Conservation (phyloP, 2,113 vertebrate genomes). For the Macroglossus sobrinus region DNA sequence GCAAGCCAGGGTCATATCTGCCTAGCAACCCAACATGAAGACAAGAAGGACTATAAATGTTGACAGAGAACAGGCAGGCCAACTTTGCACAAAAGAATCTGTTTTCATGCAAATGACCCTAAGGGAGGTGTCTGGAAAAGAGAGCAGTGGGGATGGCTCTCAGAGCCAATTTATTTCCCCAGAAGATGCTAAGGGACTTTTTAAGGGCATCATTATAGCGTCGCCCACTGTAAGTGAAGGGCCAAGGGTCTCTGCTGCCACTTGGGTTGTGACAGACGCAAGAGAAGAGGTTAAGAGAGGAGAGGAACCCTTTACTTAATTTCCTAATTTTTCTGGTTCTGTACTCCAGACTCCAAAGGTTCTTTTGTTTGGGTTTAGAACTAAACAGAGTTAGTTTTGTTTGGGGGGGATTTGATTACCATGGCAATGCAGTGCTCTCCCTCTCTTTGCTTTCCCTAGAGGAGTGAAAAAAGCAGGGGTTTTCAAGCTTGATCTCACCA, state of each 20-base stretch:
- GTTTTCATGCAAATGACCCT: constrained; percentile 71
- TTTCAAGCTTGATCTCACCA: not conserved
- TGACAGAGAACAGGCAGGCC: constrained; percentile 57
- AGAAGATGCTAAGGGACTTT: not conserved
- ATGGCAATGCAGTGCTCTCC: constrained; percentile 25
- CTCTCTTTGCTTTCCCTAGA: not conserved
- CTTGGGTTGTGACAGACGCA: not conserved
- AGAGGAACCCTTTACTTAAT: not conserved
- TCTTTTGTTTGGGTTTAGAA: constrained; percentile 57
- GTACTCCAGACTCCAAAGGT: constrained; percentile 33
- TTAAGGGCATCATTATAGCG: not conserved
- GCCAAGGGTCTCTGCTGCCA: not conserved
- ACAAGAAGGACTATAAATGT: constrained; percentile 49
- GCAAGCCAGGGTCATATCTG: constrained; percentile 72
- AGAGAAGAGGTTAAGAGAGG: not conserved
- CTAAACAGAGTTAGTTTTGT: constrained; percentile 65
- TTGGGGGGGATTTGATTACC: constrained; percentile 38
- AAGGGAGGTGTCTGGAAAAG: constrained; percentile 23
- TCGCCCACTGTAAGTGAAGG: not conserved
- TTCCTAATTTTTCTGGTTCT: constrained; percentile 47
- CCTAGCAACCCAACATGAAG: constrained; percentile 69
- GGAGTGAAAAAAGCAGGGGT: not conserved
- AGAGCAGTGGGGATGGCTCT: not conserved
- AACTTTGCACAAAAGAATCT: constrained; percentile 58
- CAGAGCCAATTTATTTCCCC: not conserved